Percentiles rank a stretch among this genome's conserved stretches.
These are phyloP conservation scores for Hyperopisus bebe DNA, from an alignment of 2,113 vertebrate genomes.

Conservation along the genomic window DNA sequence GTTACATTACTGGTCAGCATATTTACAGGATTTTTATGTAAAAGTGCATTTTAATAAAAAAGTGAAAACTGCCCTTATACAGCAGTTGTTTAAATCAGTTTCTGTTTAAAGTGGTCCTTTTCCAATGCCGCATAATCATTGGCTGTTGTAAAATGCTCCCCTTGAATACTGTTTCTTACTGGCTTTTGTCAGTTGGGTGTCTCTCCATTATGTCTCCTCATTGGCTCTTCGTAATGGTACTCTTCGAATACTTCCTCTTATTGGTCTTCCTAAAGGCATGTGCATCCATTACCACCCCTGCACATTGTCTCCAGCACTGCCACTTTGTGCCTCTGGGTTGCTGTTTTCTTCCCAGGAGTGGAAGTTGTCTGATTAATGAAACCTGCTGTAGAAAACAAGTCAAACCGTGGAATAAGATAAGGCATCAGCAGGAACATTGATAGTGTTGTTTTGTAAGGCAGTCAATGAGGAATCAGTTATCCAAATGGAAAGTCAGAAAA, in stretches of 20 bases:
- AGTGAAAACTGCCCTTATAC: constrained; percentile 6
- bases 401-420: neutral
- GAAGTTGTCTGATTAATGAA: neutral
- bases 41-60: constrained; percentile 10
- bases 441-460: neutral
- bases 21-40: constrained; percentile 1
- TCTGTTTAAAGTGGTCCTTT: neutral
- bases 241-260: neutral
- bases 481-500: neutral
- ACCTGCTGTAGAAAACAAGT: neutral
- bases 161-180: neutral
- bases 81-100: neutral
- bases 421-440: neutral
- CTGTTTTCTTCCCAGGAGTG: neutral
- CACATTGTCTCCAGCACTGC: neutral
- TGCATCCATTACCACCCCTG: neutral
- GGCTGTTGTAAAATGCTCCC: neutral
- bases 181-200: neutral
- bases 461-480: neutral
- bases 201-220: neutral
- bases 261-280: neutral
- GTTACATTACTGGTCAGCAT: constrained; percentile 6
- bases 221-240: neutral
- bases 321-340: neutral
- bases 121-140: neutral